Percentiles rank a stretch among this genome's conserved stretches.
These are phyloP conservation scores for Melanotaenia nigrans DNA, from an alignment of 2,797 vertebrate genomes.

Conservation along the genomic window DNA sequence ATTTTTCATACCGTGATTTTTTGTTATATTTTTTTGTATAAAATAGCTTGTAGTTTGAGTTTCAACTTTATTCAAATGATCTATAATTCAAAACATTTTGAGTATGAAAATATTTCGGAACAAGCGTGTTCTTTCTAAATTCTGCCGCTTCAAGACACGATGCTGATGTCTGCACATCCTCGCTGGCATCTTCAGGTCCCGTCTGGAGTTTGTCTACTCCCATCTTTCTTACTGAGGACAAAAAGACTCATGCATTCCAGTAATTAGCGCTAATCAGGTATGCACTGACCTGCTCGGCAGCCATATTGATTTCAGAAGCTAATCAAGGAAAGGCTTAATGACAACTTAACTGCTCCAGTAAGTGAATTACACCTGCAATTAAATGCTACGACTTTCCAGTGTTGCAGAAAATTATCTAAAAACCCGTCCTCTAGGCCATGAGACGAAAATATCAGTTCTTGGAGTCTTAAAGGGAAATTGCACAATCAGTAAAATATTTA, in stretches of 20 bases:
- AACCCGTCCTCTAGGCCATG: not conserved
- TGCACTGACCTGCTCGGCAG: constrained; percentile 53
- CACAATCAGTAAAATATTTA: constrained; percentile 53
- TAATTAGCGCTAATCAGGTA: constrained; percentile 65
- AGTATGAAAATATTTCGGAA: not conserved
- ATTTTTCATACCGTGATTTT: not conserved
- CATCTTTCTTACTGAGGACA: constrained; percentile 17
- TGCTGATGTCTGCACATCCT: constrained; percentile 21
- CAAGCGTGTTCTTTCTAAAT: not conserved
- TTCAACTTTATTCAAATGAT: too few relatives aligned
- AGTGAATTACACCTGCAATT: constrained; percentile 59
- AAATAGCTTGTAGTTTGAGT: too few relatives aligned
- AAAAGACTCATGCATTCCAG: constrained; percentile 58
- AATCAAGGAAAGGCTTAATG: constrained; percentile 68
- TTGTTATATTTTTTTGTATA: too few relatives aligned
- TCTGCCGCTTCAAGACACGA: constrained; percentile 5
- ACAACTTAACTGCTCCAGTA: constrained; percentile 58
- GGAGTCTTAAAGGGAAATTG: not conserved
- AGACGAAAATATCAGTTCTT: not conserved
- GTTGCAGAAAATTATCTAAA: constrained; percentile 27
- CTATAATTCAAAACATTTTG: too few relatives aligned
- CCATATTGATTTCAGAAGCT: constrained; percentile 65
- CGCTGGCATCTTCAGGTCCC: not conserved
- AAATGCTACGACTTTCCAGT: constrained; percentile 32
- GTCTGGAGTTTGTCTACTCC: constrained; percentile 20